Evolutionary conservation across 2,888 invertebrate genomes (phyloP), one percentile per base, ranked within the genome.

Genomic region (Seira sanloemensis): DNA sequence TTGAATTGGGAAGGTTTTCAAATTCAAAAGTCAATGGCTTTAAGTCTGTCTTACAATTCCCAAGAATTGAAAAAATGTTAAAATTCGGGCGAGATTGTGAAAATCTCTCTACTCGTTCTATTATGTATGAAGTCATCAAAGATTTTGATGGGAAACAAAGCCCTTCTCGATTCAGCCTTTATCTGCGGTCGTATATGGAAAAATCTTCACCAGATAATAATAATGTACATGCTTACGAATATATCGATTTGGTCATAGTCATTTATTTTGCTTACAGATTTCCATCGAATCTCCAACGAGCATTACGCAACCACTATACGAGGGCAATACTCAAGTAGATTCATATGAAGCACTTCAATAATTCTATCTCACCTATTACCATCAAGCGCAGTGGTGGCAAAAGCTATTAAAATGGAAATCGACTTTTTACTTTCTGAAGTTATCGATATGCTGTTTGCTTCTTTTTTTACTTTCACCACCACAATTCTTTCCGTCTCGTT

Each of bases 381-480:
- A 79, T 37, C 37, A 79, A 58, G 9, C 5, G 4, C 58, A 58
- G 58, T 16, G n/a, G 7, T 58, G 18, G 19, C 4, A 18, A 58
- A 74, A 80, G 80, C 80, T 67, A 80, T 80, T 80, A 80, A 80
- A 80, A 80, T 80, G 80, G 75, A 80, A 80, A 80, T 80, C 27
- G 74, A 79, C 74, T 80, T 75, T 66, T 37, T 37, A 37, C 37
- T 37, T n/a, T 67, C 25, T 25, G 54, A 80, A 74, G 73, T 69
- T 80, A 80, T 80, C 68, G 79, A 79, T 74, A 80, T 74, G 73
- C 23, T 37, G 37, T 37, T 37, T 37, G 37, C 37, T 58, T 78
- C 65, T 65, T 66, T 16, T 54, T 54, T 72, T 27, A 37, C 54
- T 71, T 66, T 71, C 73, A 72, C 62, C 78, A 50, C 46, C 24